Evolutionary conservation across 2,797 vertebrate species (phyloP).

Genomic region (Pseudomugil tenellus): DNA sequence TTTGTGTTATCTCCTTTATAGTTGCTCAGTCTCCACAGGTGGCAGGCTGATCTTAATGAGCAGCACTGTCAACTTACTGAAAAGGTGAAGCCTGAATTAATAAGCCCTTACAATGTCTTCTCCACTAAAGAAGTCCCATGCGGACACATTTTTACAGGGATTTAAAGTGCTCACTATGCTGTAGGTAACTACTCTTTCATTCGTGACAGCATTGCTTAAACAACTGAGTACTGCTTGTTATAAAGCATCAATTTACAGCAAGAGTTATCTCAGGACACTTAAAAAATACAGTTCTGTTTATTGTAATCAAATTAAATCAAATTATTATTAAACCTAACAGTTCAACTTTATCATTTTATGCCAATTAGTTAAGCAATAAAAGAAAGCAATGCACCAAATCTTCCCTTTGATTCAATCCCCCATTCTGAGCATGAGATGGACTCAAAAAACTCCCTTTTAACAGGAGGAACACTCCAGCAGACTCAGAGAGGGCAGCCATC

Average conservation of each 20-base stretch:
- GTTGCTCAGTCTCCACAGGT: constrained; percentile 44
- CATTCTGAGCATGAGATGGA: not conserved
- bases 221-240: not conserved
- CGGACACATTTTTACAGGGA: constrained; percentile 13
- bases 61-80: constrained; percentile 17
- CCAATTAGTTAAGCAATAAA: not conserved
- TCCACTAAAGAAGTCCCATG: constrained; percentile 1
- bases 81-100: constrained; percentile 43
- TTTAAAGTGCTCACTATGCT: constrained; percentile 4
- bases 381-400: no score
- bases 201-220: constrained; percentile 4
- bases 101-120: constrained; percentile 19
- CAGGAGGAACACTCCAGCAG: not conserved
- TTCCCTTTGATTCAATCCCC: not conserved
- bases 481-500: not conserved
- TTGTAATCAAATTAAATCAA: not conserved
- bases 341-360: not conserved
- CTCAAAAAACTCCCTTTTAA: not conserved
- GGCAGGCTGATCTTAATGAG: constrained; percentile 47
- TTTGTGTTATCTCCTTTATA: constrained; percentile 27
- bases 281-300: not conserved
- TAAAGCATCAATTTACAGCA: not conserved
- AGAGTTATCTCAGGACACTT: not conserved
- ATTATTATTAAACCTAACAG: not conserved
- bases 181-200: not conserved